Base-by-base conservation (phyloP, 2,888 invertebrate genomes). In the Eupithecia insigniata region DNA sequence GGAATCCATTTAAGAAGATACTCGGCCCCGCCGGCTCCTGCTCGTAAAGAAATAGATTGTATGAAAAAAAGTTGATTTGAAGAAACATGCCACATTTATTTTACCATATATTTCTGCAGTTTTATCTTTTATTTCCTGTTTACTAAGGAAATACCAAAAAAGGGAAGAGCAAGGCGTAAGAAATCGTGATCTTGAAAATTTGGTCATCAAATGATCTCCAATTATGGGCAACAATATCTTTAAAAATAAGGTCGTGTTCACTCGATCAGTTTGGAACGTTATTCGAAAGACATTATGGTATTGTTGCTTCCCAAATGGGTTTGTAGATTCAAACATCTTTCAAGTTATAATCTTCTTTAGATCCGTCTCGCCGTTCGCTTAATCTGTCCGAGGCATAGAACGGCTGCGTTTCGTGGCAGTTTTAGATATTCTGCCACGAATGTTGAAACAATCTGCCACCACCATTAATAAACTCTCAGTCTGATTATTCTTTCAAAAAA, bases 191-290 rank as follows among this genome's bases (percentile, higher is more conserved):
- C 72, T 51, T 51, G 69, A 72, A 51, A 46, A 68, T 66, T 66
- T n/a, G 65, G 51, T 66, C 66, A 58, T 66, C 61, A 69, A 67
- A 72, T 58, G 69, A 32, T 61, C 55, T 72, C 66, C 69, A 62
- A 67, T 66, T 69, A 72, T 66, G 66, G 60, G 32, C 66, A 22
- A 7, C 28, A 69, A 55, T 55, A 14, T 51, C n/a, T 30, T 55
- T 36, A 39, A 58, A 65, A 66, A 28, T 32, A 26, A 60, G 43
- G 34, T 55, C 26, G 12, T 55, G 55, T 55, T 55, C 55, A 26
- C 14, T 26, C 12, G 26, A 22, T 26, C 22, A 14, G 22, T 26
- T 55, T 55, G 55, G n/a, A 26, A 55, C 5, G 26, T 26, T 26
- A 26, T 26, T 14, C 14, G 4, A 26, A 22, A 55, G 4, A 26